Evolutionary conservation across 2,113 vertebrate genomes (phyloP).

Genomic region (Zosterops lateralis): DNA sequence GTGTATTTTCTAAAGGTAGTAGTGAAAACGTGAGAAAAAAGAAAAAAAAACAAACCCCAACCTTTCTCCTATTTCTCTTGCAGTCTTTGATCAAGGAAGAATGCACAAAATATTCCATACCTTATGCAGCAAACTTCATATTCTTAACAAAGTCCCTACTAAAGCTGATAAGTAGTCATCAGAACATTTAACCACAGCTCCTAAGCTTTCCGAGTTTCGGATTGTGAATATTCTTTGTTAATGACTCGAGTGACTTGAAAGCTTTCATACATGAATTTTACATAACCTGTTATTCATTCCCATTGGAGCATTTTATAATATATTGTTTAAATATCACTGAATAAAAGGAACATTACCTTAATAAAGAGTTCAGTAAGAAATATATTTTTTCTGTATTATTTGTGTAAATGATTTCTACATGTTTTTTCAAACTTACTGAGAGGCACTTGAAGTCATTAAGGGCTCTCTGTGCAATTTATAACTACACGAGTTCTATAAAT

Average conservation of each 20-base stretch:
- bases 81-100: constrained; percentile 76
- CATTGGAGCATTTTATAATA: background rate
- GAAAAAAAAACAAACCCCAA: too few species aligned
- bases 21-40: background rate
- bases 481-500: background rate
- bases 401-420: background rate
- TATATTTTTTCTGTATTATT: background rate
- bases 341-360: background rate
- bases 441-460: background rate
- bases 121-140: constrained; percentile 69
- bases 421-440: background rate
- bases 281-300: background rate
- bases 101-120: constrained; percentile 76
- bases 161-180: constrained; percentile 69
- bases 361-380: background rate
- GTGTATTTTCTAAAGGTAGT: background rate
- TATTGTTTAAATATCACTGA: background rate
- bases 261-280: constrained; percentile 12
- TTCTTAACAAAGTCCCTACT: constrained; percentile 74
- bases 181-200: constrained; percentile 59
- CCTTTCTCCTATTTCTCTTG: constrained; percentile 66
- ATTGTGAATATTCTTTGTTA: constrained; percentile 39
- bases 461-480: background rate
- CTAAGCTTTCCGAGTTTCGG: constrained; percentile 36
- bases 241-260: constrained; percentile 16